Evolutionary conservation across 2,113 vertebrate genomes (phyloP), one percentile per base, ranked within the genome.

Genomic region (Gallinago undulata): DNA sequence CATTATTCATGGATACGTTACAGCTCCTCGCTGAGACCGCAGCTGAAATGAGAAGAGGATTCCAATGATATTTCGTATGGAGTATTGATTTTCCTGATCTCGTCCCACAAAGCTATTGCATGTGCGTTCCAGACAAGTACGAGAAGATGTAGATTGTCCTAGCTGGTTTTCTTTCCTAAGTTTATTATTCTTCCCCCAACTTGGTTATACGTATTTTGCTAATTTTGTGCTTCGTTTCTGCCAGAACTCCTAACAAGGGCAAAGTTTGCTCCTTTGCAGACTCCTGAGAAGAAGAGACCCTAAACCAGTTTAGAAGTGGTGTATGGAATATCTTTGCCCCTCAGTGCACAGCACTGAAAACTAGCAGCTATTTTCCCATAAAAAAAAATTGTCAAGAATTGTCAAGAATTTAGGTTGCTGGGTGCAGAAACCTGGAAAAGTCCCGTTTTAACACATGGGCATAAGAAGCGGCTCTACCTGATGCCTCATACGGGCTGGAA

Each of bases 1-100:
- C 59, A 94, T 97, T 97, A 97, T 98, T 98, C 97, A 98, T 97
- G 33, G 90, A 84, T 96, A 96, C 87, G 82, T 96, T 95, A 95
- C 76, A 19, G 53, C 84, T 96, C 75, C 78, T 97, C 92, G 79
- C 87, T 87, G 89, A 89, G 51, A 80, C 69, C 75, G 55, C 53
- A 53, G 70, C 69, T 84, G 88, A 97, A 96, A 97, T 88, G 84
- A 97, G 82, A 78, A 97, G 87, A 93, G 69, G 87, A 67, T 60
- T 80, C 88, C 88, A 91, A 80, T 94, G 90, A 81, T 84, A 93
- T 95, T 97, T 97, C 70, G 91, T 96, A 95, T 93, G 82, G 51
- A 31, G 33, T 80, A 95, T 92, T 82, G 95, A 97, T 97, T 97
- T 96, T 97, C 94, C 85, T 50, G 56, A 93, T 64, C 62, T 91